Base-by-base conservation (phyloP, 30 jellyfish, hydroid and myxozoan genomes). In the Aurelia coerulea region DNA sequence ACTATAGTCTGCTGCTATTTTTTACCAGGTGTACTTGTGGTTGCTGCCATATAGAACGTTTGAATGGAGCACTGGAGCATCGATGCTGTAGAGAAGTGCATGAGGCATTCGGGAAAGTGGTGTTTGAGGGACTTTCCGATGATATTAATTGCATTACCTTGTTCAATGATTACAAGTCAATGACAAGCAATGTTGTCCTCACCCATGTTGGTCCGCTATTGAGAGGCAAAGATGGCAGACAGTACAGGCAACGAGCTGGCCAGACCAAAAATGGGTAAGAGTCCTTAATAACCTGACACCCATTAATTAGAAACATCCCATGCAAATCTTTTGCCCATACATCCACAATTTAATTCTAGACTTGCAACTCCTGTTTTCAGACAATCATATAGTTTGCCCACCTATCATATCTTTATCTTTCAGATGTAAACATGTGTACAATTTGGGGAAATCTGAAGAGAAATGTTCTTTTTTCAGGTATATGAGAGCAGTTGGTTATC, bases 131-230 rank as follows among this genome's bases (percentile, higher is more conserved):
- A 49, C 16, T 73, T 73, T 23, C 63, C 6, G 83, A 73, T 42
- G 39, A 50, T 39, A 50, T 53, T 51, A n/a, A 23, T 13, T 73
- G 83, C 69, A 73, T 73, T 33, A 51, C 83, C 29, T 37, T 50
- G 63, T 53, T 33, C 41, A 29, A 34, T 50, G 83, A 73, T 33
- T 73, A 50, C 35, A 50, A 73, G 68, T 50, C 72, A 8, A 46
- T 73, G 69, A 73, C 83, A 73, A 73, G 64, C 37, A 50, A 73
- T 9, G 52, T 53, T 50, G 83, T 73, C 4, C 89, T 58, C 19
- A 37, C 63, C 0, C 68, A 79, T 15, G 89, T 58, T 59, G 89
- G 89, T 12, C 89, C 89, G 1, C 80, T 79, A 32, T 79, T 79
- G 80, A 79, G 42, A 65, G 89, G 71, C 29, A 79, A 52, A 58